A percentile compares a stretch with the other conserved stretches of the same genome.
Conservation (phyloP, 2,888 invertebrate species). For the Lottia scabra region DNA sequence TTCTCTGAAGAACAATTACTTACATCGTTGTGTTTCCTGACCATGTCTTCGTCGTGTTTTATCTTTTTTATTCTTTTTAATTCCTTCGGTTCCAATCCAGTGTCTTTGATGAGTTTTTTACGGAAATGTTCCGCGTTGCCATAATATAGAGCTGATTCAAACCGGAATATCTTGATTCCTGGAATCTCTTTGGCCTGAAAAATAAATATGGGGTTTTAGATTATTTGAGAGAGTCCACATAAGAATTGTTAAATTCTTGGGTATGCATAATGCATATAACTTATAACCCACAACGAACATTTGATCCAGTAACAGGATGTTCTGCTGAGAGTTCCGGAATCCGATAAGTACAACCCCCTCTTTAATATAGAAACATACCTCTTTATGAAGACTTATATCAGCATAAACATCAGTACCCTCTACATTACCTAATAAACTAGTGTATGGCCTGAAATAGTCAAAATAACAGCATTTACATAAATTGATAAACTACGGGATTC, state of each 20-base stretch:
- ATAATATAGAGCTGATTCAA: conserved; percentile 70
- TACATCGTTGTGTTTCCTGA: conserved; percentile 31
- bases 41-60: conserved; percentile 28
- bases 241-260: too few relatives aligned
- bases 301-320: too few relatives aligned
- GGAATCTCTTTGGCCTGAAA: conserved; percentile 56
- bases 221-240: too few relatives aligned
- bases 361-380: conserved; percentile 41
- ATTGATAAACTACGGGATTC: too few relatives aligned
- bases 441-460: conserved; percentile 44
- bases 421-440: conserved; percentile 62
- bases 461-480: too few relatives aligned
- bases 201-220: too few relatives aligned
- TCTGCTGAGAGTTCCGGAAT: too few relatives aligned
- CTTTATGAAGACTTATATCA: conserved; percentile 54
- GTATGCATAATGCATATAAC: too few relatives aligned
- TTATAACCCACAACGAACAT: too few relatives aligned
- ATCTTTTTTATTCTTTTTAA: conserved; percentile 42
- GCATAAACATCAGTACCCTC: conserved; percentile 68
- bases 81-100: conserved; percentile 52
- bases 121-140: conserved; percentile 69
- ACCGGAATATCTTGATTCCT: conserved; percentile 70
- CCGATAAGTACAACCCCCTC: too few relatives aligned
- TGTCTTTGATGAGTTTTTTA: conserved; percentile 53
- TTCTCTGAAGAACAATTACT: too few relatives aligned